Evolutionary conservation across 2,797 vertebrate genomes (phyloP).

Genomic region (Sebastes diaconus): DNA sequence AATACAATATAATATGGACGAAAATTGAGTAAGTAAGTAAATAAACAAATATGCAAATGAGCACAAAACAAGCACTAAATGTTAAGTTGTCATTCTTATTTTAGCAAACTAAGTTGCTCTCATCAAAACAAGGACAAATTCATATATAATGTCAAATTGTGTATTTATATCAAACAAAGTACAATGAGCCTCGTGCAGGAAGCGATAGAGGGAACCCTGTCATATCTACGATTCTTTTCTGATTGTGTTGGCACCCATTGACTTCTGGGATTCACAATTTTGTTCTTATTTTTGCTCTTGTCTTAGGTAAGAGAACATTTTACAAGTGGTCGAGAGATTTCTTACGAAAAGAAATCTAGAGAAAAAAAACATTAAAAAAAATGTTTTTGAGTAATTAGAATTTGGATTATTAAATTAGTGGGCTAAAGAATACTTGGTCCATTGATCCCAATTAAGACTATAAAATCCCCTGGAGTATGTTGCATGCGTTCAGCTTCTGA

Average conservation of each 20-base stretch:
- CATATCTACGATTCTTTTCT: too few species aligned
- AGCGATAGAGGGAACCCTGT: too few species aligned
- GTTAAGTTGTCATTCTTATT: not conserved
- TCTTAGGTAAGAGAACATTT: too few species aligned
- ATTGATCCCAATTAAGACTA: too few species aligned
- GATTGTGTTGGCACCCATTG: too few species aligned
- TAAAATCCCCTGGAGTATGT: not conserved
- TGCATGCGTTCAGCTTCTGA: too few species aligned
- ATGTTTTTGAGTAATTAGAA: not conserved
- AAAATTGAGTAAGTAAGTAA: not conserved
- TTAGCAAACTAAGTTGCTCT: not conserved
- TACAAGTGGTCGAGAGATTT: rapidly evolving
- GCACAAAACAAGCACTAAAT: rapidly evolving
- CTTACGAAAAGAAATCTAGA: too few species aligned
- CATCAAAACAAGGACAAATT: not conserved
- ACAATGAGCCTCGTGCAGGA: too few species aligned
- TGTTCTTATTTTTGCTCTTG: too few species aligned
- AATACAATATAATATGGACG: not conserved
- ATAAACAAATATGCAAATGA: not conserved
- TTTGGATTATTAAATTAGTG: not conserved
- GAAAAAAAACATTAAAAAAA: too few species aligned
- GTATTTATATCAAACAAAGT: not conserved
- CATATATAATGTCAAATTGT: not conserved
- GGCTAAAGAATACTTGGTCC: too few species aligned
- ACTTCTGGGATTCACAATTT: too few species aligned